Evolutionary conservation across 2,888 invertebrate genomes (phyloP).

Genomic region (Andrena haemorrhoa): DNA sequence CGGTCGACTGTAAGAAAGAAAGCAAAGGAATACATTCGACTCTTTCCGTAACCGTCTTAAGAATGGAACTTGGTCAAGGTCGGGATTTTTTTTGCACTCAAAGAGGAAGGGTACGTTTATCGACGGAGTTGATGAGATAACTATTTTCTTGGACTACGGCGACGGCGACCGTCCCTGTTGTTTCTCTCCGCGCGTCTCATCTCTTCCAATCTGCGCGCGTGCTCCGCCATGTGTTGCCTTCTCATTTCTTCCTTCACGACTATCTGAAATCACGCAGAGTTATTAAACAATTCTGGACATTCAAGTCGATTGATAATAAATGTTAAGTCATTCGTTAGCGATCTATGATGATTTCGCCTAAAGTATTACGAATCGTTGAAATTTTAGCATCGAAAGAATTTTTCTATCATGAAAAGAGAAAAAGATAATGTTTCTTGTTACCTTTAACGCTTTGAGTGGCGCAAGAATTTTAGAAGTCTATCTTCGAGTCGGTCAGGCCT

Average conservation of each 20-base stretch:
- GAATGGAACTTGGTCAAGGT: constrained; percentile 25
- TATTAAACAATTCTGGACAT: neutral
- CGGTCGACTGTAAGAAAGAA: constrained; percentile 21
- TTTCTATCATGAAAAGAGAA: too few relatives aligned
- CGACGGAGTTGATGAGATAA: constrained; percentile 39
- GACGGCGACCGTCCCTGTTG: constrained; percentile 82
- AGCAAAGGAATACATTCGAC: constrained; percentile 16
- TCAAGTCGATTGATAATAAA: neutral
- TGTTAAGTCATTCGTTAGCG: neutral
- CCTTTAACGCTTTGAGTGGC: too few relatives aligned
- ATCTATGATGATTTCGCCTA: too few relatives aligned
- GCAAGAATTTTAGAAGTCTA: too few relatives aligned
- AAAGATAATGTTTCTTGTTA: too few relatives aligned
- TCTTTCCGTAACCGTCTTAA: constrained; percentile 21
- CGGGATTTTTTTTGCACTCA: constrained; percentile 36
- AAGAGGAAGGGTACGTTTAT: constrained; percentile 62
- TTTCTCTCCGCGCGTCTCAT: constrained; percentile 87
- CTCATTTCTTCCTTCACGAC: constrained; percentile 95
- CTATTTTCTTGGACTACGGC: constrained; percentile 82
- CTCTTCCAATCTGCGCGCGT: constrained; percentile 92
- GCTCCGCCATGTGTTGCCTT: constrained; percentile 94
- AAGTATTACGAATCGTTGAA: too few relatives aligned
- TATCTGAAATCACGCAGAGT: constrained; percentile 87
- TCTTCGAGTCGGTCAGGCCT: too few relatives aligned
- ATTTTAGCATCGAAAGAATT: neutral